Base-by-base conservation (phyloP, 1,140 invertebrate genomes). In the Frieseomelitta varia region DNA sequence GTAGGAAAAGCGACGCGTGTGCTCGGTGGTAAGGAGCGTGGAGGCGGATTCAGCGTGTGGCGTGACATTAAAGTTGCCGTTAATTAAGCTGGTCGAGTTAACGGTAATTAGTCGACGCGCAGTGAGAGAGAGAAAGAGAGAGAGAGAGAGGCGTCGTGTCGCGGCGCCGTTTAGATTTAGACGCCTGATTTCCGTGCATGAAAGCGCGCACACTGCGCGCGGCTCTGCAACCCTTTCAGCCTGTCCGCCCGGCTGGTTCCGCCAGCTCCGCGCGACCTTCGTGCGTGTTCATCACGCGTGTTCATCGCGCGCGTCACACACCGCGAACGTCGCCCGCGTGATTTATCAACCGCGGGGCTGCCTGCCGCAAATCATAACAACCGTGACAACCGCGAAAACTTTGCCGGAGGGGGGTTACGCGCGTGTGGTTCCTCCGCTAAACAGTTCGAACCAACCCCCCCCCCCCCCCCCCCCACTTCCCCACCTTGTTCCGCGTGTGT, bases 31-130 rank as follows among this genome's bases (percentile, higher is more conserved):
- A 47, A 47, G 39, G 39, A 47, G 39, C 39, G 47, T 1, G 27
- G 61, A 47, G 21, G 24, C 12, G 30, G 51, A 68, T 19, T 68
- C 58, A 21, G 63, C 8, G 39, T 47, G 39, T 56, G 51, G 53
- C 74, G 88, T 90, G 78, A 85, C 82, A 87, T 92, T 91, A 92
- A 91, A 81, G 85, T 88, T 87, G 86, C 84, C 87, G 89, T 89
- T 92, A 92, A 92, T 92, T 92, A 91, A 91, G 86, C 90, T 88
- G 90, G 85, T 91, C 87, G 84, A 88, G 91, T 92, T 92, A 92
- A 92, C 91, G 91, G 88, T 93, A 93, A 93, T 93, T 92, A 92
- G 90, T 89, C 87, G 90, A 87, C 82, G 85, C 82, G 61, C 56
- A 34, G 81, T 69, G 17, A 86, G 77, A 79, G 39, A 8, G 39